Evolutionary conservation across 2,797 vertebrate species (phyloP), one percentile per base, ranked within the genome.

Genomic region (Synanceia verrucosa): DNA sequence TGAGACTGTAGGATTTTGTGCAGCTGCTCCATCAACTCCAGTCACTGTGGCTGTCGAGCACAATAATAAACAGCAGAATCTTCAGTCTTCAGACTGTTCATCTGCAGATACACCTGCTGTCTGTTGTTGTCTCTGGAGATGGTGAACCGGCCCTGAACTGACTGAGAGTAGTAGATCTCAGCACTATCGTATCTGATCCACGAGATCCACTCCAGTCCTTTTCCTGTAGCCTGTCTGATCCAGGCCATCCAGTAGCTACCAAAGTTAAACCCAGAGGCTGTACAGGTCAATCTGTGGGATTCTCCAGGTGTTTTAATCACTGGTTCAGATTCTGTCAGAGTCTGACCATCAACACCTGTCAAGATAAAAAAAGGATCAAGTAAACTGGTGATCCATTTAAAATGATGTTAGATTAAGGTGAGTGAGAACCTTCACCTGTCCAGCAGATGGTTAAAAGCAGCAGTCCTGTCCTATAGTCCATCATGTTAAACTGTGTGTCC

Each of bases 121-220:
- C n/a, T n/a, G n/a, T n/a, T n/a, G n/a, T n/a, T n/a, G n/a, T 47
- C 13, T 48, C 46, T 26, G 46, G 46, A 48, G 46, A 48, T 9
- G 46, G 46, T 48, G 3, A 48, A 48, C 7, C 46, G 6, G 7
- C 23, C 46, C 6, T 26, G 13, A 2, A 53, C 29, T 53, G 51
- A 53, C 29, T 19, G 51, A 4, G 82, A 73, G 37, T 85, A 83
- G 3, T 10, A 52, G 4, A 6, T 46, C n/a, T n/a, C n/a, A n/a
- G n/a, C n/a, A 7, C 18, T 6, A n/a, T n/a, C n/a, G n/a, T n/a
- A n/a, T n/a, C 18, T 9, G 18, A 2, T n/a, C 5, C 1, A 0
- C 12, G 43, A 21, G 2, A 85, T 46, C 71, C 70, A 90, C 53
- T 88, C 72, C 39, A 85, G 76, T 12, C 66, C 72, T 77, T 87